These are phyloP conservation scores for Callopanchax toddi DNA, from an alignment of 2,113 vertebrate genomes.

Conservation along the genomic window DNA sequence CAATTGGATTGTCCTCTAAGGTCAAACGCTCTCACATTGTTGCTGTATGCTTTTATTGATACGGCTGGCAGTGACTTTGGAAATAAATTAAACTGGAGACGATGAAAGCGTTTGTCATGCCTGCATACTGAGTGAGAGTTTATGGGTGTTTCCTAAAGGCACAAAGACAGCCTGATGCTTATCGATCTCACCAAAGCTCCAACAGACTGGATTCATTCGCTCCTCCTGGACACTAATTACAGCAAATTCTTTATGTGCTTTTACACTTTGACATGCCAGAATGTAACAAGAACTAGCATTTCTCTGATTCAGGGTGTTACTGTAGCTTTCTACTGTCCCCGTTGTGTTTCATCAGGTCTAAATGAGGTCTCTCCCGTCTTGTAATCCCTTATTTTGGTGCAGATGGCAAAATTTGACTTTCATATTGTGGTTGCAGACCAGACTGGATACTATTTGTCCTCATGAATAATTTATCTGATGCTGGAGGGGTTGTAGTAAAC, in stretches of 20 bases:
- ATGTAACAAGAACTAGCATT: not conserved
- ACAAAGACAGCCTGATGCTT: conserved; percentile 1
- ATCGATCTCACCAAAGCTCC: not conserved
- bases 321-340: conserved; percentile 23
- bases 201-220: not conserved
- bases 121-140: not conserved
- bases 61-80: not conserved
- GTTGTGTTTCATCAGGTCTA: conserved; percentile 28
- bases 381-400: conserved; percentile 62
- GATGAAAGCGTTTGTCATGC: conserved; percentile 6
- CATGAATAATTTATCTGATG: conserved; percentile 78
- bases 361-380: conserved; percentile 47
- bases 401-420: conserved; percentile 66
- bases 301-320: not conserved
- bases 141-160: conserved; percentile 8
- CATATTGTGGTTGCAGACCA: conserved; percentile 55
- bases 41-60: conserved; percentile 15
- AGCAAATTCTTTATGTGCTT: not conserved
- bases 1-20: conserved; percentile 3
- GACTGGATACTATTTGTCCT: conserved; percentile 73
- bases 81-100: conserved; percentile 9
- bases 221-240: not conserved
- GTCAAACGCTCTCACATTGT: conserved; percentile 5
- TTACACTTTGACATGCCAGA: not conserved
- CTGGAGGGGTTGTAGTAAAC: conserved; percentile 66